Evolutionary conservation across 2,888 invertebrate species (phyloP), one percentile per base, ranked within the genome.

Genomic region (Parochlus steinenii): DNA sequence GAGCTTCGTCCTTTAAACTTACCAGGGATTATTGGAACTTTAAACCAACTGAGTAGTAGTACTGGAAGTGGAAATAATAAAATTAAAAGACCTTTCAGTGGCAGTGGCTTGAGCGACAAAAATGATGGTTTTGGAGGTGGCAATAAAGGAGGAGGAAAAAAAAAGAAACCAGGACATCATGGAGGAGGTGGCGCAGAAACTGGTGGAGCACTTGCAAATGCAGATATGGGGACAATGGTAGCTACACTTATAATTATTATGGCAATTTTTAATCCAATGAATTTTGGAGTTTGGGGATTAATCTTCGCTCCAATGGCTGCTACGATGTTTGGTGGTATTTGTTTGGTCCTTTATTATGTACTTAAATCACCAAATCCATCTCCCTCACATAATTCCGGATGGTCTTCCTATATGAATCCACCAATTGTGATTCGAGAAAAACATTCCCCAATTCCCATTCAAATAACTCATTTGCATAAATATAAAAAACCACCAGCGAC

Each of bases 231-330:
- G 6, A 30, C 36, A 12, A 30, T 36, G 29, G 24, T 30, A 6
- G 24, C 24, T 29, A 24, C 36, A 5, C 14, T 30, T 16, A 22
- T 36, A n/a, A 30, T 30, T 17, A 36, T 36, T 22, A 30, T 36
- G 36, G 36, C 36, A 12, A 16, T 36, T 17, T 36, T 36, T 16
- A 36, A 36, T 30, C 36, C 36, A 12, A 5, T 36, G 3, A 36
- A 36, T 20, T 17, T 36, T 16, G 36, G 36, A 8, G 36, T 36
- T 11, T 36, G 36, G 36, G 36, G 36, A 36, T n/a, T 36, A 8
- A 5, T 36, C 2, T 6, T 36, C 10, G 24, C 36, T 10, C 36
- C 36, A n/a, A 17, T 36, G 17, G 30, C 36, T 8, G 36, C 36
- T 6, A 36, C 30, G 15, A 20, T 27, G 16, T 26, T 36, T 6